phyloP scores from a whole-genome alignment of 1,140 invertebrate genomes.

The Aphidius gifuensis region DNA sequence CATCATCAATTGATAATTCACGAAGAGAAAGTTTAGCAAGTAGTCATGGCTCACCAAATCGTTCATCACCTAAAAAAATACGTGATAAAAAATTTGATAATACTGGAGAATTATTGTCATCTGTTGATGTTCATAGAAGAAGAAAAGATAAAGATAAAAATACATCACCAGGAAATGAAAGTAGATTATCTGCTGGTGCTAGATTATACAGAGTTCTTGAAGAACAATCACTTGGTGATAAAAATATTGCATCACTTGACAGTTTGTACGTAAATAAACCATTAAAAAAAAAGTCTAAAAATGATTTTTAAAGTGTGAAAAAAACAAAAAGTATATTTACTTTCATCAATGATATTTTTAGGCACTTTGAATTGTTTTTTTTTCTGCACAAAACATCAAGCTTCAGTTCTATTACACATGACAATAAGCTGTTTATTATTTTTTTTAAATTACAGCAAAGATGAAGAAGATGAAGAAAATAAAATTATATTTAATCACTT shows the following conservation, averaged over 20 bases:
- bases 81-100: slow-evolving; percentile 22
- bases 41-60: slow-evolving; percentile 43
- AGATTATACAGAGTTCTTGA: slow-evolving; percentile 51
- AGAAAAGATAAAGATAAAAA: slow-evolving; percentile 35
- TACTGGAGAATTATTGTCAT: neutral
- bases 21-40: slow-evolving; percentile 43
- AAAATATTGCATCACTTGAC: slow-evolving; percentile 33
- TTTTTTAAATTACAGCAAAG: no score
- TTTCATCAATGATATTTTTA: no score
- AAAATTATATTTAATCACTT: no score
- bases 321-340: slow-evolving; percentile 29
- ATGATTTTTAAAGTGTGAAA: slow-evolving; percentile 12
- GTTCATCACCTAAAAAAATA: slow-evolving; percentile 40
- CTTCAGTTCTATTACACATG: no score
- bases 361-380: no score
- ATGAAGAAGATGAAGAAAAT: no score
- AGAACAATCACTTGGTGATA: slow-evolving; percentile 48
- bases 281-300: slow-evolving; percentile 1
- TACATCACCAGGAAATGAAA: slow-evolving; percentile 36
- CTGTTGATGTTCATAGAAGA: slow-evolving; percentile 33
- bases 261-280: slow-evolving; percentile 31
- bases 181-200: slow-evolving; percentile 43
- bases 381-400: no score
- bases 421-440: no score
- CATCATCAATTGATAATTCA: slow-evolving; percentile 37